Percentiles rank a stretch among this genome's conserved stretches.
These are phyloP conservation scores for Agrochola circellaris DNA, from an alignment of 2,888 invertebrate genomes.

Conservation along the genomic window DNA sequence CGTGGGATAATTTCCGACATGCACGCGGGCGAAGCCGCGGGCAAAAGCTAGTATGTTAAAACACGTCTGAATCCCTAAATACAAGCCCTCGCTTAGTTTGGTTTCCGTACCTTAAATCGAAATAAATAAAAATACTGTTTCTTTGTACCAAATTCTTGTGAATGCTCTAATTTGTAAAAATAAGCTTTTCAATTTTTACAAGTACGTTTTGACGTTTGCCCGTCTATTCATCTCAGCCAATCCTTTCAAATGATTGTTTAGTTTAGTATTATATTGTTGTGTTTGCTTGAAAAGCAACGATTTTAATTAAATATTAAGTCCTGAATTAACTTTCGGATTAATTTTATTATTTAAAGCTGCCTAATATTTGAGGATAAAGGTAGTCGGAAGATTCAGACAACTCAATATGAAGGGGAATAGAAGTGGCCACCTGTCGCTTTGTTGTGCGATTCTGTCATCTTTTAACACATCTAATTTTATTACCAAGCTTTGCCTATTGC, in stretches of 20 bases:
- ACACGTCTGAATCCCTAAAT: too few relatives aligned
- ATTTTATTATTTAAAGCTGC: background rate
- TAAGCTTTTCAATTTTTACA: too few relatives aligned
- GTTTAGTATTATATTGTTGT: background rate
- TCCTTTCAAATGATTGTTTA: background rate
- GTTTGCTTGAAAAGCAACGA: too few relatives aligned
- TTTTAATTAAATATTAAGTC: background rate
- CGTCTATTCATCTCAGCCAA: too few relatives aligned
- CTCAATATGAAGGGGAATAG: conserved; percentile 6
- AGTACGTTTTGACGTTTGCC: background rate
- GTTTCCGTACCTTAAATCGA: too few relatives aligned
- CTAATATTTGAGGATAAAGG: background rate
- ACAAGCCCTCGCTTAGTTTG: too few relatives aligned
- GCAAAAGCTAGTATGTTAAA: too few relatives aligned
- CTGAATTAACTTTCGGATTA: background rate
- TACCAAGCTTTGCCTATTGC: background rate
- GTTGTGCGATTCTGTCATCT: background rate
- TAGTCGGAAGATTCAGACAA: background rate
- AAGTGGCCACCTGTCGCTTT: conserved; percentile 40
- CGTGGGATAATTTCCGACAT: too few relatives aligned
- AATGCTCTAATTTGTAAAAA: too few relatives aligned
- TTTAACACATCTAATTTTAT: background rate
- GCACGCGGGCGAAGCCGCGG: too few relatives aligned
- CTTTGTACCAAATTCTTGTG: too few relatives aligned
- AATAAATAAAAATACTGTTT: too few relatives aligned